phyloP scores from a whole-genome alignment of 2,113 vertebrate genomes.

The Chlamydotis undulata region DNA sequence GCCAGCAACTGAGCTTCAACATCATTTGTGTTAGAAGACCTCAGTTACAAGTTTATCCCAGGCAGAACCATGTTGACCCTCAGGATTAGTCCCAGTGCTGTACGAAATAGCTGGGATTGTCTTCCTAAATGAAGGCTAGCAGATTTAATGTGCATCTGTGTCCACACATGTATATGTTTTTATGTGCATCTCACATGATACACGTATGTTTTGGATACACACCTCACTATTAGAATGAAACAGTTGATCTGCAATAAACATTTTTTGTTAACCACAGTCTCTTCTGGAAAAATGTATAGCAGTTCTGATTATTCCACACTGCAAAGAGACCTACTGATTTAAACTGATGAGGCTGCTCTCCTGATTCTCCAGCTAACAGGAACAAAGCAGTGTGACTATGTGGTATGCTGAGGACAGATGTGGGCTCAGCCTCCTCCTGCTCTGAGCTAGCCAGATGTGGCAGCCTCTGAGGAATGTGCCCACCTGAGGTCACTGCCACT shows the following conservation, averaged over 20 bases:
- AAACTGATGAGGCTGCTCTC: background rate
- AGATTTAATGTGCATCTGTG: background rate
- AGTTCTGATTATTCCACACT: background rate
- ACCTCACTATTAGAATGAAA: background rate
- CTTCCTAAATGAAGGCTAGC: background rate
- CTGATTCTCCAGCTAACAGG: background rate
- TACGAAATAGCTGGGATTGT: background rate
- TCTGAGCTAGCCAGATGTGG: background rate
- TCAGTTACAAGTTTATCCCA: background rate
- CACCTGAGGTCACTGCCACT: background rate
- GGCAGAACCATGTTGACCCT: background rate
- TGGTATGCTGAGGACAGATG: background rate
- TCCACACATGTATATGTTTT: background rate
- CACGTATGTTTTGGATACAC: rapidly evolving
- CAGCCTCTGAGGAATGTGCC: background rate
- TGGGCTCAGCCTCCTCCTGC: background rate
- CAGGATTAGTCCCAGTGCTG: background rate
- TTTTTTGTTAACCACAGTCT: background rate
- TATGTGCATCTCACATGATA: background rate
- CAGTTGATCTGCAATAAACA: background rate
- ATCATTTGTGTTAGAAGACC: background rate
- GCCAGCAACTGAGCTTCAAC: background rate
- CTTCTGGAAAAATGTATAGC: background rate
- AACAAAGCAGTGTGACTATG: background rate
- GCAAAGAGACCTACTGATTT: background rate